Base-by-base conservation (phyloP, 2,888 invertebrate genomes). In the Sminthurides aquaticus region DNA sequence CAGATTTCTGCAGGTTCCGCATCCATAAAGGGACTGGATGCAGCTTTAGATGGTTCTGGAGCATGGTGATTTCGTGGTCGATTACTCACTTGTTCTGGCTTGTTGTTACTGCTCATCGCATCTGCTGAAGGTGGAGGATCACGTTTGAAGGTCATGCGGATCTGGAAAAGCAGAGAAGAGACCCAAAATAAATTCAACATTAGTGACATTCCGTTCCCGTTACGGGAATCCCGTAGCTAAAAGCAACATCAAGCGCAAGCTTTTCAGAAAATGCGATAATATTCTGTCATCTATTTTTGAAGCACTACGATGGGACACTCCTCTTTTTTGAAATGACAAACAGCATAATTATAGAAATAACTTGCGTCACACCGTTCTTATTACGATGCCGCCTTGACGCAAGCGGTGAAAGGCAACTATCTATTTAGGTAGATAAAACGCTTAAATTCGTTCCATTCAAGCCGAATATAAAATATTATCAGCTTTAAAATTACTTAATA, bases 101-200 rank as follows among this genome's bases (percentile, higher is more conserved):
- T 64, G 26, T 64, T 64, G 26, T 68, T 67, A 24, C 67, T 66
- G 55, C 69, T 71, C 27, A 64, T 61, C 49, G 63, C 69, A 26
- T 73, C 72, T 3, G 62, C 68, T 2, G 70, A 69, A 20, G 66
- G 69, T 22, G 67, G 67, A 3, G 71, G 71, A 52, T 72, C 72
- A 8, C 69, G 68, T 3, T 72, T 70, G 60, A 74, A 74, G 8
- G 71, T 74, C 74, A 74, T 74, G 3, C 74, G 71, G 56, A 74
- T 74, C 74, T 74, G 59, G 11, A 60, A 57, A 20, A 25, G 57
- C 56, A 29, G 60, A 54, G 5, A 29, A 28, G 20, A 5, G 20
- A 20, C 20, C 20, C 52, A 8, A 52, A 20, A 34, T 34, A 15
- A 34, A 34, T 34, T n/a, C n/a, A n/a, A n/a, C n/a, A n/a, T n/a